Percentiles rank a stretch among this genome's conserved stretches.
phyloP scores from a whole-genome alignment of 2,113 vertebrate genomes.

The Sporophila hypoxantha region DNA sequence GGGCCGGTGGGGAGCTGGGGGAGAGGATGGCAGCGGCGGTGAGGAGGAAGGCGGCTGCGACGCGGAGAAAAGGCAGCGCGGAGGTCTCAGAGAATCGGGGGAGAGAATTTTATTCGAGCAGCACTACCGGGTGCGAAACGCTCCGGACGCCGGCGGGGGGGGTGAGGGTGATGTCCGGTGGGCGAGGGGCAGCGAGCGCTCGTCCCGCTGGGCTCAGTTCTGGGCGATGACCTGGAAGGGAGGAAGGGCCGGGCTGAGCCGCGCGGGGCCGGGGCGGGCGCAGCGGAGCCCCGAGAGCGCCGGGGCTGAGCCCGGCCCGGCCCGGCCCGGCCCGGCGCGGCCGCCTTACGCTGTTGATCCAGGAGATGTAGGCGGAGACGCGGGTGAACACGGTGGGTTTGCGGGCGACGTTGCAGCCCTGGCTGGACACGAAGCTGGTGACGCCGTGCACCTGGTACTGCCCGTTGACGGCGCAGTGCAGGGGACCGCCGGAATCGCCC shows the following conservation, averaged over 20 bases:
- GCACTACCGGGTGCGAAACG: no score
- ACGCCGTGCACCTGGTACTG: no score
- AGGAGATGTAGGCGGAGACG: no score
- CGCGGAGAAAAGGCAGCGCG: not conserved
- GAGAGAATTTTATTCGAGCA: not conserved
- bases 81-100: accelerated
- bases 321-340: not conserved
- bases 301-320: not conserved
- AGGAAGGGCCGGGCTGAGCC: not conserved
- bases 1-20: not conserved
- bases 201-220: not conserved
- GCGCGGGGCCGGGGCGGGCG: accelerated
- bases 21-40: not conserved
- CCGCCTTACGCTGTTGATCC: no score
- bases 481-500: no score
- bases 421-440: no score
- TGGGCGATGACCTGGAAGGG: conserved; percentile 24
- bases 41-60: not conserved
- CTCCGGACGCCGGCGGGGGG: no score
- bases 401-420: no score
- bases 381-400: no score
- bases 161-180: accelerated
- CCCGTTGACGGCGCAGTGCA: no score
- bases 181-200: not conserved
- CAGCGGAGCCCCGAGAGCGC: accelerated